Conservation (phyloP, 2,888 invertebrate genomes). For the Drosophila gaucha region DNA sequence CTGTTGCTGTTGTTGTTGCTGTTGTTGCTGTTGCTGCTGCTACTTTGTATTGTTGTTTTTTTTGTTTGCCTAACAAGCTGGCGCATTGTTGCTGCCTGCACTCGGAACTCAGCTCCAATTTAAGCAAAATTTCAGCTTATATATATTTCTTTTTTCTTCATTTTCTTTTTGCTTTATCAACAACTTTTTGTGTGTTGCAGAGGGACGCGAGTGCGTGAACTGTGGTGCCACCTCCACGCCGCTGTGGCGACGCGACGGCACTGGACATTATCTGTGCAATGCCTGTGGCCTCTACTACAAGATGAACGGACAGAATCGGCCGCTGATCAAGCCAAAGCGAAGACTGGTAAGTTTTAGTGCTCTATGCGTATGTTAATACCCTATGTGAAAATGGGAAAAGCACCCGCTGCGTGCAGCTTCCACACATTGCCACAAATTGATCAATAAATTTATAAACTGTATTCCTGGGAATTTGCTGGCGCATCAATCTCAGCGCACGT, state of each 20-base stretch:
- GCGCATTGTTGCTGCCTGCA: conserved; percentile 50
- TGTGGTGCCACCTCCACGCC: conserved; percentile 99
- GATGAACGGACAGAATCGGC: conserved; percentile 99
- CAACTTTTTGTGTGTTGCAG: conserved; percentile 85
- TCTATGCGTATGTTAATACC: too few species aligned
- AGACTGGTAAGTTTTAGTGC: conserved; percentile 95
- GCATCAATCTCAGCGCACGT: conserved; percentile 72
- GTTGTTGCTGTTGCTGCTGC: conserved; percentile 14
- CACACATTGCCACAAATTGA: conserved; percentile 74
- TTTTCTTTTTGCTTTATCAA: conserved; percentile 5
- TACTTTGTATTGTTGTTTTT: conserved; percentile 18
- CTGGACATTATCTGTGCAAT: conserved; percentile 99
- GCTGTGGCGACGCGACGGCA: conserved; percentile 97
- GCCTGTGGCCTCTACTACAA: conserved; percentile 99
- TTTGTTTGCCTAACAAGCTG: conserved; percentile 46
- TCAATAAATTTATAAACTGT: conserved; percentile 68
- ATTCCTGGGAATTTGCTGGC: conserved; percentile 67
- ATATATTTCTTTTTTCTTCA: conserved; percentile 8
- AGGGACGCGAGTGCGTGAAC: conserved; percentile 99
- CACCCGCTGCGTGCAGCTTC: conserved; percentile 61
- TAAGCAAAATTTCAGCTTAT: conserved; percentile 7
- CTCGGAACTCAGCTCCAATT: conserved; percentile 19
- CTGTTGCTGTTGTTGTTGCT: conserved; percentile 33
- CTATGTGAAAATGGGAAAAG: too few species aligned
- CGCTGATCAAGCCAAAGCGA: conserved; percentile 99